Conservation (phyloP, 2,797 vertebrate species). For the Chloroceryle amazona region DNA sequence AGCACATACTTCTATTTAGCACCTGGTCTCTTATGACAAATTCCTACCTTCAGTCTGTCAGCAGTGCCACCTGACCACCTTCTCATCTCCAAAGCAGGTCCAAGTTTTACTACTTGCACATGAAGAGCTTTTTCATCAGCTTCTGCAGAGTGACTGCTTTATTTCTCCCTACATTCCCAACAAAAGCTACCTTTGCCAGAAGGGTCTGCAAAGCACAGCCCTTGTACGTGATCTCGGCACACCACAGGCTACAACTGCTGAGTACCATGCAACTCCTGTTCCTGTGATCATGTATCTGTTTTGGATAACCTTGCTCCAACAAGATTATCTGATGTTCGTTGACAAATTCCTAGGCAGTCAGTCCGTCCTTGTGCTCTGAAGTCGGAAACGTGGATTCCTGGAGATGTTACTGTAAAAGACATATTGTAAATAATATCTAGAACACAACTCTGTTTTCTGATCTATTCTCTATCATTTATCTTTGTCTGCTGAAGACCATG, state of each 20-base stretch:
- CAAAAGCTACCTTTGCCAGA: not conserved
- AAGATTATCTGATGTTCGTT: not conserved
- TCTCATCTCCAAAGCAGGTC: not conserved
- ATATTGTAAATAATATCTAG: not conserved
- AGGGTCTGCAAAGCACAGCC: not conserved
- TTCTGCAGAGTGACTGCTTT: not conserved
- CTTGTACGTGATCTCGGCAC: not conserved
- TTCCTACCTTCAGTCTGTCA: not conserved
- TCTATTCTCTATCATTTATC: not conserved
- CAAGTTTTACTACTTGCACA: not conserved
- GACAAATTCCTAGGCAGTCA: not conserved
- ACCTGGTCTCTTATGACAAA: rapidly evolving
- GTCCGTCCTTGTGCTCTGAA: not conserved
- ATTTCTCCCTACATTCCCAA: not conserved
- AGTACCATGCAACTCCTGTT: not conserved
- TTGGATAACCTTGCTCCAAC: not conserved
- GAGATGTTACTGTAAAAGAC: not conserved
- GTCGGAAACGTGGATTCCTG: not conserved
- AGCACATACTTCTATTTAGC: not conserved
- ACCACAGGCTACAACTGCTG: not conserved
- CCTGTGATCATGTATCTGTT: not conserved
- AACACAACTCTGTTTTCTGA: not conserved
- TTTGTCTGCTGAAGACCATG: not conserved
- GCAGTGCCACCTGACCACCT: not conserved
- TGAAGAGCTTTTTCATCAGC: not conserved